These are phyloP conservation scores for Thymelicus lineola DNA, from an alignment of 2,888 invertebrate species.

Conservation along the genomic window DNA sequence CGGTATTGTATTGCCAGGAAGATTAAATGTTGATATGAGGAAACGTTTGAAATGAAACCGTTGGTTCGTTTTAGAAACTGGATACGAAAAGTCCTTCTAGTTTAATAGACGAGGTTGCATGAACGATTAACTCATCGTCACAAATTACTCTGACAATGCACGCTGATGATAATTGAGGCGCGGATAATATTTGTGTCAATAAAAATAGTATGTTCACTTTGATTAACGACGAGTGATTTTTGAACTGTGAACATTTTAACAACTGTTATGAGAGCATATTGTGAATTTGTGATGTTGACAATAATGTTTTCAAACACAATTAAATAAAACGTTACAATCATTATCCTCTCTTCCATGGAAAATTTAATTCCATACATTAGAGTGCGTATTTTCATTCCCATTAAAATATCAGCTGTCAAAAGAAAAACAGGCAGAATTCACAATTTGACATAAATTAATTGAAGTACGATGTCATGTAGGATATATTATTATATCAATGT, in stretches of 20 bases:
- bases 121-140: conserved; percentile 26
- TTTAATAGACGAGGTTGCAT: conserved; percentile 21
- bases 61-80: conserved; percentile 17
- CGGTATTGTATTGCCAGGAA: conserved; percentile 8
- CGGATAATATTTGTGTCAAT: conserved; percentile 6
- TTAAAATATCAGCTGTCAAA: too few relatives aligned
- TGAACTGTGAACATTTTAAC: background rate
- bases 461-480: too few relatives aligned
- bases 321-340: too few relatives aligned
- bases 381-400: too few relatives aligned
- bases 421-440: too few relatives aligned
- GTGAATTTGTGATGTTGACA: background rate
- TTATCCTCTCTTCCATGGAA: too few relatives aligned
- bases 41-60: conserved; percentile 23
- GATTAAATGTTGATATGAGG: conserved; percentile 5
- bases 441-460: too few relatives aligned
- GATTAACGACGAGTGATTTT: conserved; percentile 4
- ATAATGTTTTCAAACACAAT: too few relatives aligned
- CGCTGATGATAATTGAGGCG: conserved; percentile 11
- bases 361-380: too few relatives aligned
- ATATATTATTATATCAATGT: too few relatives aligned
- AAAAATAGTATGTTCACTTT: background rate
- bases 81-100: background rate
- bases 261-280: background rate
- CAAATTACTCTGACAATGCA: conserved; percentile 23